phyloP scores from a whole-genome alignment of 2,888 invertebrate species.

The Drosophila phalerata region DNA sequence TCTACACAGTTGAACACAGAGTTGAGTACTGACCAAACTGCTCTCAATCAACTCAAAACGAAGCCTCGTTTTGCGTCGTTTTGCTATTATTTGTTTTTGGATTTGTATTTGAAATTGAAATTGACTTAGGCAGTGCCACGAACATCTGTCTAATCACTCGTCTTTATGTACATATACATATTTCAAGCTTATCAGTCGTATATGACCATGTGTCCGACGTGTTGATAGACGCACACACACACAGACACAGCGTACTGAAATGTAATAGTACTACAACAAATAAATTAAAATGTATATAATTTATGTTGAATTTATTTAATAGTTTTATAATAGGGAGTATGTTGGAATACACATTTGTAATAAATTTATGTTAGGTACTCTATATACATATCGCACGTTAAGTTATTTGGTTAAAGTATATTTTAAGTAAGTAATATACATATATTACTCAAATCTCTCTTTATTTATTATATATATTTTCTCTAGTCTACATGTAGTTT shows the following conservation, averaged over 20 bases:
- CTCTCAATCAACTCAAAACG: constrained; percentile 17
- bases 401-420: background rate
- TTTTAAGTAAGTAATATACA: too few relatives aligned
- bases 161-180: background rate
- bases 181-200: constrained; percentile 9
- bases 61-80: constrained; percentile 46
- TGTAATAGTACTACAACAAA: background rate
- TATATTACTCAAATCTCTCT: background rate
- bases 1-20: constrained; percentile 45
- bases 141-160: constrained; percentile 5
- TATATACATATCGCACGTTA: too few relatives aligned
- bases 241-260: background rate
- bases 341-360: too few relatives aligned
- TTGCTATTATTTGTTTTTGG: constrained; percentile 8
- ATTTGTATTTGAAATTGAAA: constrained; percentile 5
- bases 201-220: background rate
- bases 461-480: background rate
- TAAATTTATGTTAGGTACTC: too few relatives aligned
- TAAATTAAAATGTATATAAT: background rate
- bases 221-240: background rate
- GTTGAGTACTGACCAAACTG: constrained; percentile 48
- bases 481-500: background rate
- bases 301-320: background rate
- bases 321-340: too few relatives aligned
- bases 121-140: constrained; percentile 1